phyloP scores from a whole-genome alignment of 1,140 invertebrate genomes.

The Solenopsis fugax region DNA sequence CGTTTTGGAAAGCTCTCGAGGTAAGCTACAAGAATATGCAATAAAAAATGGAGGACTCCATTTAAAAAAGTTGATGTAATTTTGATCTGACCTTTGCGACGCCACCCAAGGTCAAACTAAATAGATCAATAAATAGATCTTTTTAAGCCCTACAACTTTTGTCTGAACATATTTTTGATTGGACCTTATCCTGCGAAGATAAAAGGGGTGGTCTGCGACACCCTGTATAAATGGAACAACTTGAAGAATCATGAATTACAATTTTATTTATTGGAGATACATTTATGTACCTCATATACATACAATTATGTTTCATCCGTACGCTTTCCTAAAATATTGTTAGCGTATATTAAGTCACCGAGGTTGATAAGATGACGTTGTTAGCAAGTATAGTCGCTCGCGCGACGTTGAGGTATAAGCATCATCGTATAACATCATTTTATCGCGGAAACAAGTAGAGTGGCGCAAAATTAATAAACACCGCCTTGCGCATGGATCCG shows the following conservation, averaged over 20 bases:
- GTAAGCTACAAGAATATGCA: no score
- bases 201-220: no score
- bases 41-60: no score
- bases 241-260: neutral
- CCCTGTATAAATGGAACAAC: neutral
- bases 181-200: no score
- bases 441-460: slow-evolving; percentile 42
- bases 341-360: slow-evolving; percentile 45
- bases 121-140: no score
- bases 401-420: slow-evolving; percentile 43
- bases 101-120: no score
- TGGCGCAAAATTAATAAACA: slow-evolving; percentile 63
- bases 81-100: no score
- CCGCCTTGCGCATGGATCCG: slow-evolving; percentile 19
- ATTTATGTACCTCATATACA: neutral
- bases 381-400: slow-evolving; percentile 21
- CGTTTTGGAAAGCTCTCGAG: no score
- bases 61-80: no score
- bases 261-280: neutral
- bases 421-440: slow-evolving; percentile 58
- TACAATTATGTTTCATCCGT: neutral
- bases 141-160: no score
- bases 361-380: slow-evolving; percentile 37
- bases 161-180: no score
- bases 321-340: slow-evolving; percentile 25